Percentiles rank a stretch among this genome's conserved stretches.
phyloP scores from a whole-genome alignment of 2,888 invertebrate species.

The Hydrotaea diabolus region DNA sequence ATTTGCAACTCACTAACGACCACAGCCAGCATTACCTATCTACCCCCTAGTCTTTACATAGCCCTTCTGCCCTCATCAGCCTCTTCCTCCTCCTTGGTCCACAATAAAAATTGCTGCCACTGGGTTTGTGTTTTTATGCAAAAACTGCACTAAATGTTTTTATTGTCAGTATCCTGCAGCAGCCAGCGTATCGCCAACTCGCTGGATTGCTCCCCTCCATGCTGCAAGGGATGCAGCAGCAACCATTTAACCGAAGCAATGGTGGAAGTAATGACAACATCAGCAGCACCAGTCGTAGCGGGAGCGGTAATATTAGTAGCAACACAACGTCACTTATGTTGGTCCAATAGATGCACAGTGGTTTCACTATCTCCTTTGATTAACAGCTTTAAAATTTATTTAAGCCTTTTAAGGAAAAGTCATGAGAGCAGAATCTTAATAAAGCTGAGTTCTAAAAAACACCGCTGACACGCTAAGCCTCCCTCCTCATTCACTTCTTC shows the following conservation, averaged over 20 bases:
- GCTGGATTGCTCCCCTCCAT: not conserved
- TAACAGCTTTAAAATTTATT: too few species aligned
- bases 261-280: not conserved
- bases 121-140: not conserved
- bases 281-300: not conserved
- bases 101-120: too few species aligned
- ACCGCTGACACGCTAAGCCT: too few species aligned
- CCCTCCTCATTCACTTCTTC: too few species aligned
- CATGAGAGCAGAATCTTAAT: too few species aligned
- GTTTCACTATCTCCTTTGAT: too few species aligned
- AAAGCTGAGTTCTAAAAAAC: too few species aligned
- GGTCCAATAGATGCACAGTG: not conserved
- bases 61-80: too few species aligned
- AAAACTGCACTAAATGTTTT: slow-evolving; percentile 15
- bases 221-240: not conserved
- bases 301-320: not conserved
- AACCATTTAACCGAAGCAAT: not conserved
- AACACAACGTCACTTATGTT: not conserved
- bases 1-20: slow-evolving; percentile 27
- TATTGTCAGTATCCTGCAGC: slow-evolving; percentile 8
- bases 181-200: not conserved
- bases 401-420: too few species aligned
- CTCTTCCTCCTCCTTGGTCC: too few species aligned
- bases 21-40: slow-evolving; percentile 3
- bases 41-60: not conserved